Percentiles rank a stretch among this genome's conserved stretches.
Evolutionary conservation across 2,888 invertebrate genomes (phyloP).

Genomic region (Rhagonycha lutea): DNA sequence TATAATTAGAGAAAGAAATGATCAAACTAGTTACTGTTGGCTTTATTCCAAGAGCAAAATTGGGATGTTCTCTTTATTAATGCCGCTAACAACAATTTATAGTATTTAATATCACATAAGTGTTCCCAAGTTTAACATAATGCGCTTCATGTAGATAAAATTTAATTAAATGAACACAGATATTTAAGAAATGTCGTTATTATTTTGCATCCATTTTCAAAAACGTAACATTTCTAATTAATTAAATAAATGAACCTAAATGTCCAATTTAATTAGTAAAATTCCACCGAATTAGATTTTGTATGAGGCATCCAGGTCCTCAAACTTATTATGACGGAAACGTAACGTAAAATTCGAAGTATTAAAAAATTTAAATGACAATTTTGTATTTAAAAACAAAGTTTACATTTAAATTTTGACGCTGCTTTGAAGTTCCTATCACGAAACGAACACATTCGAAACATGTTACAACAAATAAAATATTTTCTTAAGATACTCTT

Average conservation of each 20-base stretch:
- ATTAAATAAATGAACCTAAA: background rate
- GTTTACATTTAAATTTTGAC: background rate
- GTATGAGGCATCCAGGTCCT: background rate
- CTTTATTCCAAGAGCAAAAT: background rate
- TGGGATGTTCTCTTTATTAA: background rate
- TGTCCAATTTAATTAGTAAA: background rate
- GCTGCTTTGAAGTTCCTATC: background rate
- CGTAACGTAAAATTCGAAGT: background rate
- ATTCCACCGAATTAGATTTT: background rate
- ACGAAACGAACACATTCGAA: background rate
- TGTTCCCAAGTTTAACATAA: background rate
- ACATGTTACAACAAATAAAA: background rate
- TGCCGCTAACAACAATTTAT: background rate
- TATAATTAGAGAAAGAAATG: constrained; percentile 5
- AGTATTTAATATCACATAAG: background rate
- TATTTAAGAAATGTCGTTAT: background rate
- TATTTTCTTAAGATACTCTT: background rate
- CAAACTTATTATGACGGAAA: background rate
- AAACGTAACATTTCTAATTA: background rate
- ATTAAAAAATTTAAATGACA: background rate
- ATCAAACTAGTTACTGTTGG: background rate
- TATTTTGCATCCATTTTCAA: background rate
- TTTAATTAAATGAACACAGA: background rate
- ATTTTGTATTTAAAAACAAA: background rate
- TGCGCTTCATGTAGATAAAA: background rate